phyloP scores from a whole-genome alignment of 1,140 invertebrate genomes.

The Gryllus bimaculatus region DNA sequence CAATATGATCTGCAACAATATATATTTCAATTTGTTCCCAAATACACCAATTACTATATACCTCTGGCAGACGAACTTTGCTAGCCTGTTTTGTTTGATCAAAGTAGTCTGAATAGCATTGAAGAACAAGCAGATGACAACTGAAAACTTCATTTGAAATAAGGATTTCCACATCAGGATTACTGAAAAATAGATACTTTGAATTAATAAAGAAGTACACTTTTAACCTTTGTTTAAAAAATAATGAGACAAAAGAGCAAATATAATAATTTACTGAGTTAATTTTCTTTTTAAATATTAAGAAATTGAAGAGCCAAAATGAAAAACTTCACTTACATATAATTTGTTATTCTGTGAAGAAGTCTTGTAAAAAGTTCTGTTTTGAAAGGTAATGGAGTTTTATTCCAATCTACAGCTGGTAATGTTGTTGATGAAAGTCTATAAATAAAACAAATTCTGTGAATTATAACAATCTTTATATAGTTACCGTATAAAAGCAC shows the following conservation, averaged over 20 bases:
- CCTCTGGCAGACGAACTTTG: neutral
- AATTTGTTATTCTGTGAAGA: conserved; percentile 42
- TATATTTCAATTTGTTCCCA: too few species aligned
- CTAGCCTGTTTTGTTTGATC: neutral
- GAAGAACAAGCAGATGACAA: conserved; percentile 43
- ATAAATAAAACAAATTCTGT: neutral
- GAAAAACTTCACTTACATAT: conserved; percentile 35
- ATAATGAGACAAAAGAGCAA: too few species aligned
- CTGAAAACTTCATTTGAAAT: conserved; percentile 46
- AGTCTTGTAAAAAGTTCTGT: conserved; percentile 45
- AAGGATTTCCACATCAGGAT: conserved; percentile 45
- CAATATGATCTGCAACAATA: too few species aligned
- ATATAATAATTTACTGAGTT: too few species aligned
- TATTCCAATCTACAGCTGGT: conserved; percentile 40
- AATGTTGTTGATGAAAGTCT: neutral
- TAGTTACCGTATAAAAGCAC: neutral
- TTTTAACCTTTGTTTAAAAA: neutral
- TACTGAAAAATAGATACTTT: conserved; percentile 33
- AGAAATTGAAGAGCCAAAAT: too few species aligned
- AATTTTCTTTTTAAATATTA: too few species aligned
- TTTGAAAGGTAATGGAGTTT: conserved; percentile 42
- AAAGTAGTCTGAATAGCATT: conserved; percentile 30
- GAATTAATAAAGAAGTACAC: neutral
- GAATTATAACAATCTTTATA: neutral
- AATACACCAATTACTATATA: neutral